Conservation (phyloP, 2,888 invertebrate species). For the Perizoma affinitatum region DNA sequence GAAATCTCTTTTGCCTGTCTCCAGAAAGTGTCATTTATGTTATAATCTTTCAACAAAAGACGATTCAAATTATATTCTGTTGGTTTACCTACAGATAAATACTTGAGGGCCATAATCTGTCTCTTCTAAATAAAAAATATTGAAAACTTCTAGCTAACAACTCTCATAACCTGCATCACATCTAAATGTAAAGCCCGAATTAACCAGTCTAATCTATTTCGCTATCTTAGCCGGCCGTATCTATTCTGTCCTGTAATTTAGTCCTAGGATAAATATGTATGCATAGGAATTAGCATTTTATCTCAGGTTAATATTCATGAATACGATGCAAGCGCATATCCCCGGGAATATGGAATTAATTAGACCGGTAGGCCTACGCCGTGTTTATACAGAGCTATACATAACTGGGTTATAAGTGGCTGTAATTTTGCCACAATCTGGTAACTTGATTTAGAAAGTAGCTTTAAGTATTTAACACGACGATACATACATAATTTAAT, state of each 20-base stretch:
- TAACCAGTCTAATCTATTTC: constrained; percentile 55
- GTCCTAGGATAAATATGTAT: constrained; percentile 68
- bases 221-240: constrained; percentile 55
- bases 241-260: constrained; percentile 59
- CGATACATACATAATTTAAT: no score
- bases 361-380: constrained; percentile 48
- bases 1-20: no score
- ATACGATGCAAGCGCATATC: constrained; percentile 69
- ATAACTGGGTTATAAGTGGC: background rate
- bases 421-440: background rate
- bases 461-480: no score
- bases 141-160: no score
- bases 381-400: constrained; percentile 26
- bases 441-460: background rate
- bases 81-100: no score
- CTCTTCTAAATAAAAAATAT: no score
- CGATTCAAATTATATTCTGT: no score
- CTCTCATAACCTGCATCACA: no score
- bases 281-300: constrained; percentile 79
- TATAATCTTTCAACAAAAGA: no score
- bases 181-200: constrained; percentile 26
- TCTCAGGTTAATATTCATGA: constrained; percentile 80
- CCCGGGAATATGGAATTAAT: constrained; percentile 71
- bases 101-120: no score
- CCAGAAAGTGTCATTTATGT: no score